Evolutionary conservation across 2,888 invertebrate genomes (phyloP), one percentile per base, ranked within the genome.

Genomic region (Eupeodes luniger): DNA sequence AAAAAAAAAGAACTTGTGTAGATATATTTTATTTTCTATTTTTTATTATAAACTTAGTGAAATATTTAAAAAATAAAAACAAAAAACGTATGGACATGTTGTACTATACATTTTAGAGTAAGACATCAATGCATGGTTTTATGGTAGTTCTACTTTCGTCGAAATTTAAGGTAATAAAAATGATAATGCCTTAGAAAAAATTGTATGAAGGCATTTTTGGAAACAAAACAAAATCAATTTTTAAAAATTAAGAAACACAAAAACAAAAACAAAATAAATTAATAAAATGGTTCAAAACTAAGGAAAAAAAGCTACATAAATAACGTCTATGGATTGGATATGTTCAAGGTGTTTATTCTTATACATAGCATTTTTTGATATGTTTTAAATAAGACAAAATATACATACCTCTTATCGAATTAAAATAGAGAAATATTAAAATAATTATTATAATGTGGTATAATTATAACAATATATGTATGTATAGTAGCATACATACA

Each of bases 21-120:
- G 40, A 44, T 55, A 70, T 82, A 70, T 72, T 69, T 87, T 80
- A 76, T 83, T 87, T 87, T 83, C 47, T 80, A 80, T 83, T 82
- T 81, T 78, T 81, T 67, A 81, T 78, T 27, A 53, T 27, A 27
- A 27, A 27, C 80, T 51, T 87, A 87, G 87, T 84, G 62, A 87
- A 87, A 87, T 87, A 84, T 87, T 87, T 64, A 66, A 86, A 59
- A 57, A 74, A 9, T 72, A 36, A 75, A 62, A 49, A 57, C 2
- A 51, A 9, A 36, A 51, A 51, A 12, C 34, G 53, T 69, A 34
- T 34, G 51, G 34, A 86, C 83, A 55, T 76, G 36, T 86, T 82
- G 77, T 82, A 86, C 82, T 10, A 70, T 11, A 59, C 14, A 14
- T 4, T 57, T 49, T 78, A 55, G 44, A 36, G 16, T 78, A 77